These are phyloP conservation scores for Myiozetetes cayanensis DNA, from an alignment of 2,113 vertebrate species.

Conservation along the genomic window DNA sequence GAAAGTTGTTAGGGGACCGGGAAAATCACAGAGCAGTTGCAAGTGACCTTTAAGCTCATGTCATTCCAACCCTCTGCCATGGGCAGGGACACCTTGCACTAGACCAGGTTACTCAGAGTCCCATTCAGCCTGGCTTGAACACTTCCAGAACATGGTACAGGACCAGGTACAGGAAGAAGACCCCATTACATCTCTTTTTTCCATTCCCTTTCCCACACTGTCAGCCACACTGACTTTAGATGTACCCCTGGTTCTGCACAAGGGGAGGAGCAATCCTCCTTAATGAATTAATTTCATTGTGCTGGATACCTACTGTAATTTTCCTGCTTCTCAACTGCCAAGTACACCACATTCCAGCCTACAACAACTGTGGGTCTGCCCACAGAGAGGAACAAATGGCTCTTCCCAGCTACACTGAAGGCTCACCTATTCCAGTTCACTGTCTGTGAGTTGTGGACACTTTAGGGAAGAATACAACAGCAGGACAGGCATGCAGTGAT, in stretches of 20 bases:
- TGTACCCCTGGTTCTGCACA: neutral
- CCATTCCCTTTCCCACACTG: neutral
- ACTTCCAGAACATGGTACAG: neutral
- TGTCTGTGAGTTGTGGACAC: neutral
- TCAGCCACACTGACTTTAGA: neutral
- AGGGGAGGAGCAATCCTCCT: neutral
- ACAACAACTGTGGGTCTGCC: neutral
- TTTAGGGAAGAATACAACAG: neutral
- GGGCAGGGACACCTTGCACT: neutral
- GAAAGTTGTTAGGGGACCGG: neutral
- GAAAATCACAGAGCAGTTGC: neutral
- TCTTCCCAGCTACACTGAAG: neutral
- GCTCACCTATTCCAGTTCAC: neutral
- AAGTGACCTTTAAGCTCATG: neutral
- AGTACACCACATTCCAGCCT: neutral
- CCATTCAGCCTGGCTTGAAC: accelerated
- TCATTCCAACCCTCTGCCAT: neutral
- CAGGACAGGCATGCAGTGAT: neutral
- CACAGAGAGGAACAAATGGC: neutral
- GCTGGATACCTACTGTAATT: neutral
- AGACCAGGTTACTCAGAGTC: neutral
- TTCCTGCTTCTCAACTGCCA: neutral
- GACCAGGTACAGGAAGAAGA: neutral
- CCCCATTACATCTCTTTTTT: neutral
- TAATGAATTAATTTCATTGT: neutral